Conservation (phyloP, 2,888 invertebrate species). For the Tiphia femorata region DNA sequence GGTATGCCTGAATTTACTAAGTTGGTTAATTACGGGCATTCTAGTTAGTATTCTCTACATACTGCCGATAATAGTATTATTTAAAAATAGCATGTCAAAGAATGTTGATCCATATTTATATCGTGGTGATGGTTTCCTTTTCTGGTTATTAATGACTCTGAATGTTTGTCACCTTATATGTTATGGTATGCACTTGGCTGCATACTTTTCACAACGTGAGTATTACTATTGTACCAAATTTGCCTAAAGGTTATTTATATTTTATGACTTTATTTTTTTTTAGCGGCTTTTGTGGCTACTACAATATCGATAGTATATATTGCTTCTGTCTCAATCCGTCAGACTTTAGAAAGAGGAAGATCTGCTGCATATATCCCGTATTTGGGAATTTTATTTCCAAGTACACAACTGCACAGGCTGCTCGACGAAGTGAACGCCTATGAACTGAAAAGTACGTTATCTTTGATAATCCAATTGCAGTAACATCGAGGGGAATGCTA, state of each 20-base stretch:
- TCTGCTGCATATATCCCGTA: constrained; percentile 42
- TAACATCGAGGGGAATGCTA: too few species aligned
- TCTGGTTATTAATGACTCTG: constrained; percentile 57
- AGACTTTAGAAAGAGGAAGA: constrained; percentile 27
- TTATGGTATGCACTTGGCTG: constrained; percentile 62
- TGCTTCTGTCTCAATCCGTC: constrained; percentile 27
- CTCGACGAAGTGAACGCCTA: constrained; percentile 60
- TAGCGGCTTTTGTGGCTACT: constrained; percentile 33
- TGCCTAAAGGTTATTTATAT: not conserved
- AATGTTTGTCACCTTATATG: constrained; percentile 57
- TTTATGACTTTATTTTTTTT: constrained; percentile 10
- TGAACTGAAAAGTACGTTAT: constrained; percentile 56
- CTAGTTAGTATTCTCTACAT: constrained; percentile 55
- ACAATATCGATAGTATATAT: constrained; percentile 27
- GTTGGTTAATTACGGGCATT: constrained; percentile 60
- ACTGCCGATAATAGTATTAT: constrained; percentile 54
- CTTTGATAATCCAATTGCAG: not conserved
- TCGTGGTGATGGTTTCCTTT: constrained; percentile 61
- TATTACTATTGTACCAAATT: not conserved
- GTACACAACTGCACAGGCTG: constrained; percentile 53
- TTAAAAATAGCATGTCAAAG: constrained; percentile 54
- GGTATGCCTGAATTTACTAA: constrained; percentile 56
- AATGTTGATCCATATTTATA: constrained; percentile 56
- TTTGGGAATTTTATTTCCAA: constrained; percentile 61
- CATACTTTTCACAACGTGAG: constrained; percentile 64